Evolutionary conservation across 2,888 invertebrate genomes (phyloP).

Genomic region (Epinotia ramella): DNA sequence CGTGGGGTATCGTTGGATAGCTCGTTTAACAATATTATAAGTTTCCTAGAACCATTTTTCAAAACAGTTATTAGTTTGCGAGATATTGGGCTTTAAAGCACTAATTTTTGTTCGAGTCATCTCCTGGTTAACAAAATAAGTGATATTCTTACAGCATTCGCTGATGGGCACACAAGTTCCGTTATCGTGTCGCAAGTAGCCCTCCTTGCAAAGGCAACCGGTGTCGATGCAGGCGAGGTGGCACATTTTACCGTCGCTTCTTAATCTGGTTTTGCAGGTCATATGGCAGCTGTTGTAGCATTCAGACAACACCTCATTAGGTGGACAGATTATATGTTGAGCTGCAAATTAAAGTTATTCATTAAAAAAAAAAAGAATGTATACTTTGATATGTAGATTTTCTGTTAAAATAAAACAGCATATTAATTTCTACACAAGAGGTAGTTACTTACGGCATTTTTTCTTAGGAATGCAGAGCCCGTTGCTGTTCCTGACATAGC

Average conservation of each 20-base stretch:
- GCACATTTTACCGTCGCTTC: constrained; percentile 29
- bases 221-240: constrained; percentile 16
- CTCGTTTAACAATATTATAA: too few species aligned
- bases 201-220: constrained; percentile 32
- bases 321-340: constrained; percentile 15
- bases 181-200: constrained; percentile 36
- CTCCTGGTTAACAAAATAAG: not conserved
- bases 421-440: not conserved
- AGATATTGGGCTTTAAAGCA: too few species aligned
- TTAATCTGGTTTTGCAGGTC: constrained; percentile 41
- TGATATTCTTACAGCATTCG: constrained; percentile 43
- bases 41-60: too few species aligned
- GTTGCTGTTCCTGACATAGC: constrained; percentile 28
- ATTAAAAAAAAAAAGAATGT: not conserved
- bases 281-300: constrained; percentile 37
- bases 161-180: constrained; percentile 41
- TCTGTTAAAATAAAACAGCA: not conserved
- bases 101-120: too few species aligned
- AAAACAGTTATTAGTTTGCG: too few species aligned
- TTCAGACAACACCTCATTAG: constrained; percentile 39
- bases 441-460: constrained; percentile 27
- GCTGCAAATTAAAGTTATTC: constrained; percentile 15
- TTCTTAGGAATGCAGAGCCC: constrained; percentile 34
- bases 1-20: too few species aligned
- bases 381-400: not conserved